A percentile compares a stretch with the other conserved stretches of the same genome.
Evolutionary conservation across 64 coral and sea anemone species (phyloP).

Genomic region (Astreopora myriophthalma): DNA sequence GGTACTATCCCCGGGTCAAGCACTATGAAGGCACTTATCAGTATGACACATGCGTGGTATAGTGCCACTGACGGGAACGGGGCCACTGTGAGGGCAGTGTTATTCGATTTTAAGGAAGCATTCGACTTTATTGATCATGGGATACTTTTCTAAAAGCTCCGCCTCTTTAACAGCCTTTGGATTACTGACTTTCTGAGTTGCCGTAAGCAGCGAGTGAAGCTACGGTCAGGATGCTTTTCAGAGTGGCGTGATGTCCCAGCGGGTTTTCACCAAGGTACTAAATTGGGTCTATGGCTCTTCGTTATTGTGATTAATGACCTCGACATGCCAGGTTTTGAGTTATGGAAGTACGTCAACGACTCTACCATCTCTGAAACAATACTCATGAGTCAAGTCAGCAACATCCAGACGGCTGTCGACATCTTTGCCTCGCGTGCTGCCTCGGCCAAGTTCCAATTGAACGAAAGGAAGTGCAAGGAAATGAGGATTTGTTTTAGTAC

Average conservation of each 20-base stretch:
- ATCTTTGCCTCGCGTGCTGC: not conserved
- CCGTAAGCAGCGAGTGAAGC: too few species aligned
- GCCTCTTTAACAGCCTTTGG: not conserved
- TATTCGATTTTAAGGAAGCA: not conserved
- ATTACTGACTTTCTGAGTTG: too few species aligned
- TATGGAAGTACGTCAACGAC: not conserved
- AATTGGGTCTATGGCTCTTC: too few species aligned
- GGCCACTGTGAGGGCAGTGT: not conserved
- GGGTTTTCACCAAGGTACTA: too few species aligned
- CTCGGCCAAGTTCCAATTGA: conserved; percentile 18
- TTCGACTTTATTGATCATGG: not conserved
- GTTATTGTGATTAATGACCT: too few species aligned
- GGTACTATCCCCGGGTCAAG: conserved; percentile 2
- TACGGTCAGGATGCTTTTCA: too few species aligned
- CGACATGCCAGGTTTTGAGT: not conserved
- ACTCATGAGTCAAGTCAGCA: not conserved
- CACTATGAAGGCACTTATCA: not conserved
- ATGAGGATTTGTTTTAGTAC: conserved; percentile 38
- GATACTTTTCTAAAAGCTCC: not conserved
- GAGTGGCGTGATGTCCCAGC: too few species aligned
- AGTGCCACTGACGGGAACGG: conserved; percentile 9
- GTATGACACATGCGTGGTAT: conserved; percentile 4
- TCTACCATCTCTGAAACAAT: not conserved
- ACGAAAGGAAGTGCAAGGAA: conserved; percentile 11
- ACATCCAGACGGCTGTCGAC: not conserved